These are phyloP conservation scores for Serinus canaria DNA, from an alignment of 2,113 vertebrate species.

Conservation along the genomic window DNA sequence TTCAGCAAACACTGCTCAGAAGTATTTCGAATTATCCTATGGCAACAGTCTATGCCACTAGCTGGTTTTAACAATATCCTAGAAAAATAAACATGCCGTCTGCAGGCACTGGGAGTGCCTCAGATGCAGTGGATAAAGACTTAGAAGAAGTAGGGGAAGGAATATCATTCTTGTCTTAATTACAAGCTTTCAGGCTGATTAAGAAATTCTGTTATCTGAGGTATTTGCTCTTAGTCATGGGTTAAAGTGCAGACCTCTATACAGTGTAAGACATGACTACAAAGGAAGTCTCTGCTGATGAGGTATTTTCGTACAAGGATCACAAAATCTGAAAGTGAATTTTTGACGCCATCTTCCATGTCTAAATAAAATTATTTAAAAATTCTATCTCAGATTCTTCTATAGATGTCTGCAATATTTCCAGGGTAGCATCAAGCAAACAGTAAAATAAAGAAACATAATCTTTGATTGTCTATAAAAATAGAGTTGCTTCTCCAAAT, in stretches of 20 bases:
- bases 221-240: not conserved
- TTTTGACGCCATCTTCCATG: not conserved
- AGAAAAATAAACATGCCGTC: not conserved
- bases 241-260: not conserved
- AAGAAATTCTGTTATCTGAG: not conserved
- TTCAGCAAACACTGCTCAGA: not conserved
- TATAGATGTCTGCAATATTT: not conserved
- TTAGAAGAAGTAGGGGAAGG: not conserved
- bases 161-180: not conserved
- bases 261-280: not conserved
- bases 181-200: not conserved
- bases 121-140: not conserved
- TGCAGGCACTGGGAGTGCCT: not conserved
- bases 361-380: not conserved
- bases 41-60: not conserved
- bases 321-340: not conserved
- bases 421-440: not conserved
- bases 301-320: not conserved
- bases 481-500: not conserved
- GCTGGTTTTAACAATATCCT: not conserved
- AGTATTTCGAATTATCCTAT: not conserved
- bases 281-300: not conserved
- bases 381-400: not conserved
- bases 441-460: not conserved
- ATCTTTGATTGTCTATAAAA: not conserved